A percentile compares a stretch with the other conserved stretches of the same genome.
Conservation (phyloP, 92 coral and sea anemone species). For the Heliopora coerulea region DNA sequence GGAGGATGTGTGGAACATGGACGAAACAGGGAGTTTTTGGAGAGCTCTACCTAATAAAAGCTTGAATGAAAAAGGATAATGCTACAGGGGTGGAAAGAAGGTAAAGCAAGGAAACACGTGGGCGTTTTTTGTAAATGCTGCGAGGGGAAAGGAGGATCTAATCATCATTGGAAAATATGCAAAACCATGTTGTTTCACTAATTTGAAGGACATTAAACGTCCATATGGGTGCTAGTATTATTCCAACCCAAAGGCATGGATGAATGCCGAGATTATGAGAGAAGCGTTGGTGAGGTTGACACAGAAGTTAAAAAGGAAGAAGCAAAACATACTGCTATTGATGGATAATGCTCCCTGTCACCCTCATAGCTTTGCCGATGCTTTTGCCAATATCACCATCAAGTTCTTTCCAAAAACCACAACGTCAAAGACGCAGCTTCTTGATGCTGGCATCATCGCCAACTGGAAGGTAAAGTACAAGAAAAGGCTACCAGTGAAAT, state of each 20-base stretch:
- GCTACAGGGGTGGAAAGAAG: conserved; percentile 50
- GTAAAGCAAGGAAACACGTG: conserved; percentile 56
- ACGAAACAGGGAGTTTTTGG: conserved; percentile 54
- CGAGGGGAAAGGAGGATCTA: conserved; percentile 43
- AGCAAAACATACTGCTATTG: conserved; percentile 19
- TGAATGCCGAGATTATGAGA: conserved; percentile 51
- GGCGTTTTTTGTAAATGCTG: conserved; percentile 58
- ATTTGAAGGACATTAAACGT: conserved; percentile 43
- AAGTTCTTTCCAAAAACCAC: conserved; percentile 60
- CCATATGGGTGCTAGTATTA: conserved; percentile 56
- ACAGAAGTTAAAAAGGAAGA: conserved; percentile 39
- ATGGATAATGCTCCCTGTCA: conserved; percentile 56
- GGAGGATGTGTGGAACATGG: conserved; percentile 55
- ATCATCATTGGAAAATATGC: conserved; percentile 47
- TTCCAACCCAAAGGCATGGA: conserved; percentile 56
- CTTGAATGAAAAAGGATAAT: conserved; percentile 44
- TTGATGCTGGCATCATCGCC: conserved; percentile 59
- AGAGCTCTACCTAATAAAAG: conserved; percentile 50
- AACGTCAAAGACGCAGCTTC: conserved; percentile 56
- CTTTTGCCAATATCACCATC: conserved; percentile 50
- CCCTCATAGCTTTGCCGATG: conserved; percentile 26
- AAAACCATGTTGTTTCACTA: conserved; percentile 57
- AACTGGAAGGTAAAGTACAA: conserved; percentile 62
- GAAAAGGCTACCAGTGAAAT: conserved; percentile 57
- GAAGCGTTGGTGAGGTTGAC: conserved; percentile 43